A percentile compares a stretch with the other conserved stretches of the same genome.
phyloP scores from a whole-genome alignment of 2,888 invertebrate genomes.

The Metalampra italica region DNA sequence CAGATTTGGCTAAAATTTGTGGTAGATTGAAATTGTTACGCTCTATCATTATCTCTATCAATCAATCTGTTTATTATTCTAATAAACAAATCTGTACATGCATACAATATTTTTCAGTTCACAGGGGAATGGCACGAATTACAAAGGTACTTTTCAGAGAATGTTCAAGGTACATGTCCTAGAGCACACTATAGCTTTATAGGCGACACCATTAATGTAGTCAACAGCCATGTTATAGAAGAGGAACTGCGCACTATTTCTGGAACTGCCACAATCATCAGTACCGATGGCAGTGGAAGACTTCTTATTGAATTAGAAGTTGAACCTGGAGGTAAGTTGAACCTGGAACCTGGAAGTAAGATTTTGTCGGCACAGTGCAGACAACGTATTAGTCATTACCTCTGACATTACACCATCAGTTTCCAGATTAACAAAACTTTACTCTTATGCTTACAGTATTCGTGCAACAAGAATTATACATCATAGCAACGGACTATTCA shows the following conservation, averaged over 20 bases:
- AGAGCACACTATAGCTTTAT: constrained; percentile 43
- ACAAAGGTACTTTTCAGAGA: constrained; percentile 46
- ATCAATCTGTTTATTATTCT: too few relatives aligned
- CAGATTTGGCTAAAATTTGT: too few relatives aligned
- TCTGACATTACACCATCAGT: too few relatives aligned
- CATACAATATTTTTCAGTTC: constrained; percentile 35
- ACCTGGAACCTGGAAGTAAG: too few relatives aligned
- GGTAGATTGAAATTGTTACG: too few relatives aligned
- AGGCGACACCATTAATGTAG: constrained; percentile 34
- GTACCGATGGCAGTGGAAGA: constrained; percentile 40
- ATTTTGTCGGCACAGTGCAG: too few relatives aligned
- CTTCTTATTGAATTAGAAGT: constrained; percentile 49
- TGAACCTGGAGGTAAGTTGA: constrained; percentile 30
- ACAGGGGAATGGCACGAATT: constrained; percentile 56
- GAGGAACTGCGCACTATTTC: constrained; percentile 37
- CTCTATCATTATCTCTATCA: too few relatives aligned
- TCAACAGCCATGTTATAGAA: constrained; percentile 57
- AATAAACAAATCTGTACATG: not conserved
- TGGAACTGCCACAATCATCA: constrained; percentile 44
- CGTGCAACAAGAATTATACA: constrained; percentile 49
- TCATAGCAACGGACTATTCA: constrained; percentile 82
- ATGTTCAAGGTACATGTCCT: constrained; percentile 39
- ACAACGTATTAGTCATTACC: too few relatives aligned
- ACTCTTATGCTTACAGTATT: constrained; percentile 26
- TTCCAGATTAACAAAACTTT: constrained; percentile 1